Conservation (phyloP, 1,140 invertebrate genomes). For the Rhopalosiphum padi region DNA sequence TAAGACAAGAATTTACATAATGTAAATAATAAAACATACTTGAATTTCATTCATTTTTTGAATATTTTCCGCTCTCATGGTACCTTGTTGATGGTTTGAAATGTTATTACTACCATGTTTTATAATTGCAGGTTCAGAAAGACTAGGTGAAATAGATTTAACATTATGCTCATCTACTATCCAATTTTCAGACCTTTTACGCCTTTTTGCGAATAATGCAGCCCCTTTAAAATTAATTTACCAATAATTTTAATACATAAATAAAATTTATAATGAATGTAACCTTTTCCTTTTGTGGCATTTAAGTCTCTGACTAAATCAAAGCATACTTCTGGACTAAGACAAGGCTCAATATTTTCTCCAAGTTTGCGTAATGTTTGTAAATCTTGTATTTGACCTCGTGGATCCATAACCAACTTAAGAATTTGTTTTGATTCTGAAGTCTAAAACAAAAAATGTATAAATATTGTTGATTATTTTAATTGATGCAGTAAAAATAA, state of each 20-base stretch:
- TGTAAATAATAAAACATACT: constrained; percentile 61
- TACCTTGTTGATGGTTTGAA: constrained; percentile 62
- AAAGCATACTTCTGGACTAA: constrained; percentile 73
- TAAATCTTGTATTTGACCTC: constrained; percentile 76
- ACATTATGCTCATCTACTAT: constrained; percentile 78
- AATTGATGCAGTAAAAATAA: background rate
- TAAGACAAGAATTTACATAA: background rate
- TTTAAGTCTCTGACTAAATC: constrained; percentile 79
- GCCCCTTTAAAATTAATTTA: constrained; percentile 69
- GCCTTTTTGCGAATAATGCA: constrained; percentile 85
- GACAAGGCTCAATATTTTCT: constrained; percentile 69
- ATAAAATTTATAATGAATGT: background rate
- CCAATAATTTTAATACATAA: background rate
- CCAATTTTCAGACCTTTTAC: constrained; percentile 86
- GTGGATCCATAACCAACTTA: constrained; percentile 81
- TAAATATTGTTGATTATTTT: background rate
- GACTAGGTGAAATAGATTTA: constrained; percentile 60
- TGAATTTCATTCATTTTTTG: constrained; percentile 68
- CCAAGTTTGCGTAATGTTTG: constrained; percentile 69
- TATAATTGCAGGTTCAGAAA: constrained; percentile 36
- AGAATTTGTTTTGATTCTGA: constrained; percentile 70
- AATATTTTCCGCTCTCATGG: constrained; percentile 65
- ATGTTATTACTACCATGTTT: constrained; percentile 23
- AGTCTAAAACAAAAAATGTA: background rate
- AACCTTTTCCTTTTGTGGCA: constrained; percentile 79